Evolutionary conservation across 2,113 vertebrate genomes (phyloP).

Genomic region (Tauraco erythrolophus): DNA sequence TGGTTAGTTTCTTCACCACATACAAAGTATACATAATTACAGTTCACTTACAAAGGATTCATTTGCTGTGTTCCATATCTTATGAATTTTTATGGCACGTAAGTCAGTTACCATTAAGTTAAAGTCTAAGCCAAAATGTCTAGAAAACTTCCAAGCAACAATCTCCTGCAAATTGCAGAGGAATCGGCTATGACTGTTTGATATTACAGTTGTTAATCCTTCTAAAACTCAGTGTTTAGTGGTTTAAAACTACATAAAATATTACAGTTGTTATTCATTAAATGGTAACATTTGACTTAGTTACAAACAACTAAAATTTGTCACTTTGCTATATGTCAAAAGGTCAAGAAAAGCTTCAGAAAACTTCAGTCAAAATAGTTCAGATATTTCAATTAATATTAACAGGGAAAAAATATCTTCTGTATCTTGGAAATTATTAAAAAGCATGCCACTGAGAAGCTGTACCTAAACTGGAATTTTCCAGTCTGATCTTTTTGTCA

Average conservation of each 20-base stretch:
- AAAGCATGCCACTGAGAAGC: background rate
- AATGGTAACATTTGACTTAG: background rate
- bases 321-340: background rate
- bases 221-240: background rate
- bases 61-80: background rate
- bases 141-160: background rate
- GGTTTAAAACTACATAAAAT: background rate
- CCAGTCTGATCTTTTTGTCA: background rate
- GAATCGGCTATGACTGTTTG: background rate
- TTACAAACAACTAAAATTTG: background rate
- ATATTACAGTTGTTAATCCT: background rate
- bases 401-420: background rate
- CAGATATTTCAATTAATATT: background rate
- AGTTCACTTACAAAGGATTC: conserved; percentile 47
- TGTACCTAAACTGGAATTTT: background rate
- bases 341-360: background rate
- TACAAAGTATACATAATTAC: conserved; percentile 61
- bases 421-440: background rate
- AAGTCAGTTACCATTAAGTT: background rate
- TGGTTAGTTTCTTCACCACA: conserved; percentile 54
- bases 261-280: background rate
- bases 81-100: background rate
- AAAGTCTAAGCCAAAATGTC: conserved; percentile 26
- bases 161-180: background rate
- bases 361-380: background rate